Evolutionary conservation across 2,888 invertebrate genomes (phyloP).

Genomic region (Xestia sexstrigata): DNA sequence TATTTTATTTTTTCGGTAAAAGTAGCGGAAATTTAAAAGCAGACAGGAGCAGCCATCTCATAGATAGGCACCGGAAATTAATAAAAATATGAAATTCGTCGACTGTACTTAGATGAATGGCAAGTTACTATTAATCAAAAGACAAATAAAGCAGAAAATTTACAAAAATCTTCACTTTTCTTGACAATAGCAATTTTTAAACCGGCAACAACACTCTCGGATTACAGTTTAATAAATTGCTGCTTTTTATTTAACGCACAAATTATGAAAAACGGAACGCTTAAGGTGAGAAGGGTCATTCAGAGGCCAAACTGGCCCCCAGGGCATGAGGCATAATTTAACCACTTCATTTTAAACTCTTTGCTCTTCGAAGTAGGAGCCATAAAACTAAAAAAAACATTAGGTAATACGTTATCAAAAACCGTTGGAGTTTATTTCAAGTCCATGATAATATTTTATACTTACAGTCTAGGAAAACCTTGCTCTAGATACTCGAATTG

Average conservation of each 20-base stretch:
- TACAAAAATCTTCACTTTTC: slow-evolving; percentile 47
- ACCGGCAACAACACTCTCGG: slow-evolving; percentile 67
- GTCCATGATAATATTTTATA: slow-evolving; percentile 52
- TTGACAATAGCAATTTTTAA: slow-evolving; percentile 69
- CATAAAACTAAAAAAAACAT: slow-evolving; percentile 9
- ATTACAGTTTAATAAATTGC: slow-evolving; percentile 70
- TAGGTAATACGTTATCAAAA: slow-evolving; percentile 24
- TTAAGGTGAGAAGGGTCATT: slow-evolving; percentile 70
- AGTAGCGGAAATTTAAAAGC: slow-evolving; percentile 54
- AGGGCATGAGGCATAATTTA: slow-evolving; percentile 26
- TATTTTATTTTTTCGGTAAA: slow-evolving; percentile 36
- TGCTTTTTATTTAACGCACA: slow-evolving; percentile 67
- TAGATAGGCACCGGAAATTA: slow-evolving; percentile 60
- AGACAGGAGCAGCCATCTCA: slow-evolving; percentile 17
- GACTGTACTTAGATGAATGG: slow-evolving; percentile 9
- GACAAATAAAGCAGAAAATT: slow-evolving; percentile 45
- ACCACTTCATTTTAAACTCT: slow-evolving; percentile 43
- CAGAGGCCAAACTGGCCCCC: slow-evolving; percentile 36
- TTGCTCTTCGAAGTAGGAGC: slow-evolving; percentile 28
- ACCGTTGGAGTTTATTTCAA: slow-evolving; percentile 32
- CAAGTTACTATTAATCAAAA: slow-evolving; percentile 54
- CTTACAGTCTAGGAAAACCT: slow-evolving; percentile 47
- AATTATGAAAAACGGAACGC: slow-evolving; percentile 69
- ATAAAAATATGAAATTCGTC: slow-evolving; percentile 39
- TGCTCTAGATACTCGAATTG: slow-evolving; percentile 48